A percentile compares a stretch with the other conserved stretches of the same genome.
Conservation (phyloP, 2,888 invertebrate species). For the Drosophila koepferae region DNA sequence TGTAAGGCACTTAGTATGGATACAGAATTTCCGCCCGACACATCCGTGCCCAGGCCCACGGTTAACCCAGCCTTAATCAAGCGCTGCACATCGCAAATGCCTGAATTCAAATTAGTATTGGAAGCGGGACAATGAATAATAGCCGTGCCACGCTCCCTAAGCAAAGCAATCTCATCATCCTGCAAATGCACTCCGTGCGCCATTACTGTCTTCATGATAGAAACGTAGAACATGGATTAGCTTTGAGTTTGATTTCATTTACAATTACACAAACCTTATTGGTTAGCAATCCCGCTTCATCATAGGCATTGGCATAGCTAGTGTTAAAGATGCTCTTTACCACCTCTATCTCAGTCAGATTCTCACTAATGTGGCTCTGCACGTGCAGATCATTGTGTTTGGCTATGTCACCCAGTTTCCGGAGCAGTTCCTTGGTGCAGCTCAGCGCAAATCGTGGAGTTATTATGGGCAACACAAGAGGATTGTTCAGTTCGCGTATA, state of each 20-base stretch:
- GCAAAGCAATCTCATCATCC: slow-evolving; percentile 88
- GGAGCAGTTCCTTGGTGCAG: slow-evolving; percentile 90
- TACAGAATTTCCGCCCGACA: slow-evolving; percentile 92
- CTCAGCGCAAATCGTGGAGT: slow-evolving; percentile 95
- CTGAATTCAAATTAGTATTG: slow-evolving; percentile 92
- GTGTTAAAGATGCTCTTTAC: slow-evolving; percentile 87
- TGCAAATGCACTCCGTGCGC: slow-evolving; percentile 93
- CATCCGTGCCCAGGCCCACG: slow-evolving; percentile 95
- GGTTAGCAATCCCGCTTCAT: slow-evolving; percentile 90
- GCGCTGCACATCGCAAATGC: slow-evolving; percentile 91
- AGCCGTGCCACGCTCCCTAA: slow-evolving; percentile 88
- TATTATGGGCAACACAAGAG: slow-evolving; percentile 91
- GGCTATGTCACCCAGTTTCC: slow-evolving; percentile 89
- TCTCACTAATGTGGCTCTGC: slow-evolving; percentile 96
- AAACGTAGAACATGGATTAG: neutral
- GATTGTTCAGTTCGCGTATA: slow-evolving; percentile 86
- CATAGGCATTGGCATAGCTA: slow-evolving; percentile 92
- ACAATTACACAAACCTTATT: slow-evolving; percentile 87
- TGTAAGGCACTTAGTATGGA: slow-evolving; percentile 92
- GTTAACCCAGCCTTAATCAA: slow-evolving; percentile 88
- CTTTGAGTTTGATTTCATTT: neutral
- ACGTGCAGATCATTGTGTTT: slow-evolving; percentile 89
- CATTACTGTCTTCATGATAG: slow-evolving; percentile 87
- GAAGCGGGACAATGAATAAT: slow-evolving; percentile 95
- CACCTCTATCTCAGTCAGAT: slow-evolving; percentile 89